A percentile compares a stretch with the other conserved stretches of the same genome.
phyloP scores from a whole-genome alignment of 92 coral and sea anemone genomes.

The Actinernus sp. region DNA sequence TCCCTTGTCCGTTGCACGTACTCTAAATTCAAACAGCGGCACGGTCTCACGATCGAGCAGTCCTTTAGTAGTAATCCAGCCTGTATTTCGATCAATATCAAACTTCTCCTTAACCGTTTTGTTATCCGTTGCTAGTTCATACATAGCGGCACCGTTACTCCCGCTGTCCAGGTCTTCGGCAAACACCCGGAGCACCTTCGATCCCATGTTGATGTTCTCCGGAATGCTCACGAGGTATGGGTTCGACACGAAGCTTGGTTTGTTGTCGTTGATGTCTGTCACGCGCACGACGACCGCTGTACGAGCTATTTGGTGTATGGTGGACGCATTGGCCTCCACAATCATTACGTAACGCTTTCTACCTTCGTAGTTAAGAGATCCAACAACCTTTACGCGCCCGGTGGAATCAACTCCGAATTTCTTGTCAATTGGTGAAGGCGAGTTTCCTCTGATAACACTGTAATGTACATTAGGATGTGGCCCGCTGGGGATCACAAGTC shows the following conservation, averaged over 20 bases:
- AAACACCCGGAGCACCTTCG: constrained; percentile 88
- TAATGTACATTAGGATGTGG: constrained; percentile 59
- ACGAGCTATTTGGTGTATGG: constrained; percentile 79
- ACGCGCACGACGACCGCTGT: constrained; percentile 81
- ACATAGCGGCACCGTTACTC: constrained; percentile 71
- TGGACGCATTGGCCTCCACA: constrained; percentile 81
- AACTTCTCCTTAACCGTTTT: constrained; percentile 49
- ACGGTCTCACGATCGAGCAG: constrained; percentile 84
- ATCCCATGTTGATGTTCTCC: constrained; percentile 86
- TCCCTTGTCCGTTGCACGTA: constrained; percentile 87
- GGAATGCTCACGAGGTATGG: constrained; percentile 87
- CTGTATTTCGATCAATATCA: constrained; percentile 70
- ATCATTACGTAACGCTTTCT: constrained; percentile 83
- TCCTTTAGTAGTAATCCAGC: constrained; percentile 91
- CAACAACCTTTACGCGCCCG: constrained; percentile 65
- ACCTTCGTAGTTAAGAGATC: constrained; percentile 75
- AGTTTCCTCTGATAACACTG: constrained; percentile 70
- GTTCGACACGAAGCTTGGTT: constrained; percentile 85
- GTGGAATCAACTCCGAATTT: constrained; percentile 65
- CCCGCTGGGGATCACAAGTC: constrained; percentile 71
- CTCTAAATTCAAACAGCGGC: constrained; percentile 51
- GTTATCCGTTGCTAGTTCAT: constrained; percentile 59
- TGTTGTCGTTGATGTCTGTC: constrained; percentile 84
- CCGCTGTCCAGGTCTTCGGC: constrained; percentile 91
- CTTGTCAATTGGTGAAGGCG: constrained; percentile 41